Conservation (phyloP, 1,140 invertebrate genomes). For the Ips nitidus region DNA sequence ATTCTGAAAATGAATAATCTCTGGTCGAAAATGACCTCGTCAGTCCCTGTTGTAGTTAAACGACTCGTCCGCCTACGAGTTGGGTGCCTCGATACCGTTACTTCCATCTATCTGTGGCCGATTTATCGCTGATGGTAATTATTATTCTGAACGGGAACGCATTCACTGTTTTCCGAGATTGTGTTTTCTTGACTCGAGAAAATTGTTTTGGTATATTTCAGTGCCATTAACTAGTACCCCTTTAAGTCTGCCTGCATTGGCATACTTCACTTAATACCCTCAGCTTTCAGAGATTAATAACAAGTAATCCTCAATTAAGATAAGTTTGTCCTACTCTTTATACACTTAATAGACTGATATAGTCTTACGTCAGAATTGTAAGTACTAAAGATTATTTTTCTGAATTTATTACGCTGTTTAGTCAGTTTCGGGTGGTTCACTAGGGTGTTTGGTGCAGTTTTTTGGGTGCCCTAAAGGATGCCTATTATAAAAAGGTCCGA, state of each 20-base stretch:
- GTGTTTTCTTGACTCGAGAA: background rate
- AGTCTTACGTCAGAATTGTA: background rate
- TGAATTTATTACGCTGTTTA: background rate
- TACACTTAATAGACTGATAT: constrained; percentile 7
- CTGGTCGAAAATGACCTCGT: no score
- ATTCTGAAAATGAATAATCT: no score
- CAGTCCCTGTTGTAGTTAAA: no score
- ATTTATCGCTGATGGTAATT: constrained; percentile 7
- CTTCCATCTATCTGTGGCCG: background rate
- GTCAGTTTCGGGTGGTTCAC: no score
- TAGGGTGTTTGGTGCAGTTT: background rate
- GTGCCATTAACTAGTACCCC: no score
- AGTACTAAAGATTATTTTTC: background rate
- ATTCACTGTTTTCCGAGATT: constrained; percentile 3
- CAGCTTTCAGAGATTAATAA: background rate
- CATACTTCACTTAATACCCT: constrained; percentile 5
- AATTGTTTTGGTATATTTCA: constrained; percentile 6
- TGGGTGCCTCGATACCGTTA: background rate
- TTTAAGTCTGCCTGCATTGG: no score
- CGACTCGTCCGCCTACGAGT: no score
- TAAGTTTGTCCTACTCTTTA: constrained; percentile 13
- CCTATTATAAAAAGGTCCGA: background rate
- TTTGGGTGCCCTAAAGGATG: background rate
- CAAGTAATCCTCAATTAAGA: constrained; percentile 16
- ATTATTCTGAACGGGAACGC: constrained; percentile 1